These are phyloP conservation scores for Drosophila acutilabella DNA, from an alignment of 2,888 invertebrate species.

Conservation along the genomic window DNA sequence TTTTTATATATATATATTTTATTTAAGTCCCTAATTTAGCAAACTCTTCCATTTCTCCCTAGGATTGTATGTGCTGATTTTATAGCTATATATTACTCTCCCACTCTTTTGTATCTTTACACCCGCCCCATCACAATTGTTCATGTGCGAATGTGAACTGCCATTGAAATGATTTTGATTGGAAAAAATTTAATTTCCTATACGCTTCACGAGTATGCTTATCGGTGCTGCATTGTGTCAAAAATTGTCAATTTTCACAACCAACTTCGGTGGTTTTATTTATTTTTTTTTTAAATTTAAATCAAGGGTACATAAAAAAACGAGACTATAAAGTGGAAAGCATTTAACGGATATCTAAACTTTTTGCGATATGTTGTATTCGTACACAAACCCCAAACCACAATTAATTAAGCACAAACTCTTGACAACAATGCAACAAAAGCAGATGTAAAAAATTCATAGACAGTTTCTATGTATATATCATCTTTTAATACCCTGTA, in stretches of 20 bases:
- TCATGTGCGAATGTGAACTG: conserved; percentile 54
- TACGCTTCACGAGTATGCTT: conserved; percentile 77
- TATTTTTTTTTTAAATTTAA: conserved; percentile 61
- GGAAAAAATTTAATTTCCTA: conserved; percentile 84
- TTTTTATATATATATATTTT: background rate
- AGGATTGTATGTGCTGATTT: conserved; percentile 38
- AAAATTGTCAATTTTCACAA: conserved; percentile 64
- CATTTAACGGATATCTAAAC: conserved; percentile 71
- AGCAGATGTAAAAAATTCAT: conserved; percentile 50
- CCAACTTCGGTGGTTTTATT: conserved; percentile 19
- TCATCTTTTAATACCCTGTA: background rate
- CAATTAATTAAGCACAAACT: conserved; percentile 78
- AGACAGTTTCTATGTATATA: conserved; percentile 45
- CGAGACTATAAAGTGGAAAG: conserved; percentile 25
- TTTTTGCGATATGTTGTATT: conserved; percentile 49
- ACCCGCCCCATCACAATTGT: background rate
- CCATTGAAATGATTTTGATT: conserved; percentile 83
- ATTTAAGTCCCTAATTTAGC: background rate
- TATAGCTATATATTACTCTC: conserved; percentile 1
- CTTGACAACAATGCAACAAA: conserved; percentile 59
- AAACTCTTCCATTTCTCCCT: conserved; percentile 23
- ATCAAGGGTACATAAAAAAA: conserved; percentile 46
- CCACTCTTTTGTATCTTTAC: background rate
- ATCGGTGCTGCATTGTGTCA: conserved; percentile 70
- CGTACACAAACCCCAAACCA: conserved; percentile 66